Evolutionary conservation across 2,113 vertebrate species (phyloP), one percentile per base, ranked within the genome.

Genomic region (Heptranchias perlo): DNA sequence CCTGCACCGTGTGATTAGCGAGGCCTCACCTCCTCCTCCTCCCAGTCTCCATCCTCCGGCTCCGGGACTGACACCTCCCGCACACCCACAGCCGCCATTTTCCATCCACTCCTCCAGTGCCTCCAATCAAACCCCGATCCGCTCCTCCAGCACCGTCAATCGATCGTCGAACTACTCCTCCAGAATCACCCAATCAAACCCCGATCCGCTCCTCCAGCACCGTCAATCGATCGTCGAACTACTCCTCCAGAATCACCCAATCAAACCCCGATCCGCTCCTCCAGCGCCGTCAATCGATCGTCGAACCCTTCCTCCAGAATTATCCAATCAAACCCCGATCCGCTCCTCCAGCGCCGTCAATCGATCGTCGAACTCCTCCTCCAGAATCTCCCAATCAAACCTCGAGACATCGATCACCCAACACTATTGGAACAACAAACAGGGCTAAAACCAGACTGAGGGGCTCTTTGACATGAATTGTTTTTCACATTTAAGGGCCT

Each of bases 21-120:
- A 1, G 52, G 52, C 87, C 89, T 93, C 58, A 93, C 89, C 89
- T 93, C 89, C 58, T 93, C 89, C 58, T 93, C 89, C 35, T 93
- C 89, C 89, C 89, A 93, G 16, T 39, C 89, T 14, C 35, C 58
- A 1, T 44, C 35, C 14, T 23, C 58, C 13, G 4, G 58, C 5
- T 3, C 54, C 58, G 7, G 13, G 3, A 35, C 58, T 6, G 58
- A 10, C 2, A 58, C 31, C 44, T 52, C 52, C 84, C 47, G 8
- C 21, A 0, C 39, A 4, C 14, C 76, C 76, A 21, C 4, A 18
- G 49, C 25, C 58, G 58, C 89, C 89, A 93, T 93, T 58, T 93
- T 62, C 4, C 35, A 0, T 3, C 5, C 58, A 61, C 61, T 21
- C 87, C 4, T 58, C 87, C 87, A 91, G 87, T 3, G 13, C 28